These are phyloP conservation scores for Parapsyche elsis DNA, from an alignment of 1,140 invertebrate species.

Conservation along the genomic window DNA sequence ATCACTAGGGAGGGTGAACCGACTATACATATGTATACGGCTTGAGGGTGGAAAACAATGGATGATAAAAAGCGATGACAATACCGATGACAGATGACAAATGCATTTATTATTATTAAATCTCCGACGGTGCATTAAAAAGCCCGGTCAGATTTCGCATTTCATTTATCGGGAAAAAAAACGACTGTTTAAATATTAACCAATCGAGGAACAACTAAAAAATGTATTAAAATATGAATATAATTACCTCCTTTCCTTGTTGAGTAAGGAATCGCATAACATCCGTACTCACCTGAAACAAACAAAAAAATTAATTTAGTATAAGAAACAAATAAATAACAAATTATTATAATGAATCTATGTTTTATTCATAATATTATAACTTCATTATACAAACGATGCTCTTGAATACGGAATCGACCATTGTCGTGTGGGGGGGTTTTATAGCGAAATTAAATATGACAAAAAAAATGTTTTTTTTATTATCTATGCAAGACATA, in stretches of 20 bases:
- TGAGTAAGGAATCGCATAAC: background rate
- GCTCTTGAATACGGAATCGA: too few relatives aligned
- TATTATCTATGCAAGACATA: background rate
- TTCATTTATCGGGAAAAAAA: background rate
- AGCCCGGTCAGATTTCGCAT: background rate
- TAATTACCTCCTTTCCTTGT: background rate
- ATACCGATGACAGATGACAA: conserved; percentile 36
- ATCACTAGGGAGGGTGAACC: background rate
- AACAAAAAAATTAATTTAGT: background rate
- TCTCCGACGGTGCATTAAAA: background rate
- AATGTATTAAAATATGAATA: too few relatives aligned
- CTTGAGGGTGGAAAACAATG: conserved; percentile 23
- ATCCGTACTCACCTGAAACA: conserved; percentile 13
- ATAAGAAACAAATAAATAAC: too few relatives aligned
- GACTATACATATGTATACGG: background rate
- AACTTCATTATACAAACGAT: too few relatives aligned
- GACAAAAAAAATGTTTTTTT: too few relatives aligned
- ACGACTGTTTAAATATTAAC: too few relatives aligned
- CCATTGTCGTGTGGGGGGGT: too few relatives aligned
- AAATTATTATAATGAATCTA: too few relatives aligned
- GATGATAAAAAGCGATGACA: conserved; percentile 20
- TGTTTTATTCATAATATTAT: too few relatives aligned
- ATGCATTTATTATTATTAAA: conserved; percentile 26
- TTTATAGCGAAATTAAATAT: too few relatives aligned
- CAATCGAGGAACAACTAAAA: too few relatives aligned